Evolutionary conservation across 1,140 invertebrate genomes (phyloP).

Genomic region (Cydia fagiglandana): DNA sequence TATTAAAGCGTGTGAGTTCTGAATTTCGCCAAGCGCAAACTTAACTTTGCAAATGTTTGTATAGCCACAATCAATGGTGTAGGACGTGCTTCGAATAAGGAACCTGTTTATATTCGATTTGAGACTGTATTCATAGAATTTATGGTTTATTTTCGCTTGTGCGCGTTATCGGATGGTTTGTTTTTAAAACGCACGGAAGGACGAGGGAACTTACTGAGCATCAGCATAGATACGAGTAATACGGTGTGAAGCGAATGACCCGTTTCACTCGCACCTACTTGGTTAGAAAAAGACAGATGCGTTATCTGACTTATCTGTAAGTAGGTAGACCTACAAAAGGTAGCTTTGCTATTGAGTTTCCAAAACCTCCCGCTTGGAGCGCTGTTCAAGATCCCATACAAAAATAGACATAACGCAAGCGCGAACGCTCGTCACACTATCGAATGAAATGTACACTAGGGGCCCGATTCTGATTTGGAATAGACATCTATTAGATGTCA

Average conservation of each 20-base stretch:
- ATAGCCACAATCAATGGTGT: constrained; percentile 28
- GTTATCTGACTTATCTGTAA: constrained; percentile 12
- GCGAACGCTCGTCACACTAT: no score
- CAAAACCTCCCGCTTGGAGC: no score
- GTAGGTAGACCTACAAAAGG: no score
- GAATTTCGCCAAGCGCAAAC: constrained; percentile 2
- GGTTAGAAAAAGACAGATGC: neutral
- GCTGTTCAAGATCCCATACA: no score
- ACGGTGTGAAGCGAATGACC: neutral
- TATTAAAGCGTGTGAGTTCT: neutral
- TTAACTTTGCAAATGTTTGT: constrained; percentile 27
- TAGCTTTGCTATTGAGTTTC: no score
- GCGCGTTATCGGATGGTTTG: neutral
- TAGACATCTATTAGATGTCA: no score
- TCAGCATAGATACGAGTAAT: neutral
- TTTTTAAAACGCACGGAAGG: constrained; percentile 20
- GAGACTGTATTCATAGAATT: neutral
- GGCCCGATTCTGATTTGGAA: no score
- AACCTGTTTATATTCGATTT: neutral
- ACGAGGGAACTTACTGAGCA: constrained; percentile 8
- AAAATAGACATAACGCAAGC: no score
- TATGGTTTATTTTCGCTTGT: neutral
- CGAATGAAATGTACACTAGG: no score
- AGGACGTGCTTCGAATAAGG: constrained; percentile 22
- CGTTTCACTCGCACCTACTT: neutral